phyloP scores from a whole-genome alignment of 2,113 vertebrate species.

The Mormoops blainvillei region DNA sequence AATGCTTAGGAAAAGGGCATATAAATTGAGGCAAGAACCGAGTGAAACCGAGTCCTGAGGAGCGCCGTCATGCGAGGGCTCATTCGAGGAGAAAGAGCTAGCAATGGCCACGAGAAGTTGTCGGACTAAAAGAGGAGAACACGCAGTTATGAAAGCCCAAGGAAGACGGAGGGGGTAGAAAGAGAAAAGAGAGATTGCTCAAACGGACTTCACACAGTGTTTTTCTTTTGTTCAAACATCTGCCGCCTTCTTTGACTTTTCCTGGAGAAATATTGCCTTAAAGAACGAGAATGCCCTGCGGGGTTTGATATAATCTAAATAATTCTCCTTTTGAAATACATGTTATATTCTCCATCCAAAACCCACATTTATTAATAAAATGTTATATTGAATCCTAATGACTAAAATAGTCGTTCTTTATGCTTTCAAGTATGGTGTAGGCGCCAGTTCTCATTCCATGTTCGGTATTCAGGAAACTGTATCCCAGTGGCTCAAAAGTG shows the following conservation, averaged over 20 bases:
- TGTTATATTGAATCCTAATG: not conserved
- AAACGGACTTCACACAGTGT: not conserved
- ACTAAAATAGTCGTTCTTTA: not conserved
- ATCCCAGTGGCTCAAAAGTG: not conserved
- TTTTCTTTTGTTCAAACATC: not conserved
- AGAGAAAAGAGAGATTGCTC: not conserved
- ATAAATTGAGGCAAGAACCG: not conserved
- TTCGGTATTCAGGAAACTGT: not conserved
- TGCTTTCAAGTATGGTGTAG: not conserved
- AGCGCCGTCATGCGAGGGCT: not conserved
- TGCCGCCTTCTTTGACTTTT: not conserved
- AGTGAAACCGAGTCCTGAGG: not conserved
- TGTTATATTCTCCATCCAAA: not conserved
- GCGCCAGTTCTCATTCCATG: not conserved
- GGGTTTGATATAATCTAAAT: not conserved
- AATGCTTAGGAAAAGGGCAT: not conserved
- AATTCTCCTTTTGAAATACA: not conserved
- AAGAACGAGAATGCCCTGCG: not conserved
- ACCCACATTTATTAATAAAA: not conserved
- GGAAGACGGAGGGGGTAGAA: not conserved
- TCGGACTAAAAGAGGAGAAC: not conserved
- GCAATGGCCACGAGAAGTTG: not conserved
- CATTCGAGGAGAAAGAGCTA: not conserved
- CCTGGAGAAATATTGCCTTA: not conserved
- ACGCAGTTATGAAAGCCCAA: not conserved